These are phyloP conservation scores for Erythrolamprus reginae DNA, from an alignment of 2,113 vertebrate genomes.

Conservation along the genomic window DNA sequence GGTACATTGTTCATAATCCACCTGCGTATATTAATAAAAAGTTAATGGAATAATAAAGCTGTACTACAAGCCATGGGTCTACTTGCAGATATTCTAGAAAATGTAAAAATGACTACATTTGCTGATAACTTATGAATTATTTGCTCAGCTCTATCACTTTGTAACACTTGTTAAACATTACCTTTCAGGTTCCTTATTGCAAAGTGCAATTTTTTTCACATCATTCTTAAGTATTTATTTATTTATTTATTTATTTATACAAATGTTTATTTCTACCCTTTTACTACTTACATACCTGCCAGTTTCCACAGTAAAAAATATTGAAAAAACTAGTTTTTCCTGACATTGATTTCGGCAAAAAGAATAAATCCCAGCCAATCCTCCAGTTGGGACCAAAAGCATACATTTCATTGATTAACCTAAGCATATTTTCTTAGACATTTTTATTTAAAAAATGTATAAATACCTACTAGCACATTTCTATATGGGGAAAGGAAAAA, in stretches of 20 bases:
- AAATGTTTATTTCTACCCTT: not conserved
- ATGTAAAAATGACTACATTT: constrained; percentile 33
- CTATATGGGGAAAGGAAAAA: constrained; percentile 30
- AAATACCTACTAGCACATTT: constrained; percentile 34
- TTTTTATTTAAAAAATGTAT: not conserved
- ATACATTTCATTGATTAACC: constrained; percentile 24
- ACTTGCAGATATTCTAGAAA: constrained; percentile 10
- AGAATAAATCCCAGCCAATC: constrained; percentile 1
- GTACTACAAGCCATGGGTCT: constrained; percentile 19
- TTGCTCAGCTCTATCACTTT: constrained; percentile 45
- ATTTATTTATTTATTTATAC: not conserved
- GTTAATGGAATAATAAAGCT: constrained; percentile 44
- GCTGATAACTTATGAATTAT: constrained; percentile 51
- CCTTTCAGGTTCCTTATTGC: constrained; percentile 4
- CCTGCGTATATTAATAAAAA: constrained; percentile 28
- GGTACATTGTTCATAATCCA: not conserved
- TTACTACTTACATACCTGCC: not conserved
- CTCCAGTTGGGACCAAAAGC: not conserved
- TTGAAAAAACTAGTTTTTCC: not conserved
- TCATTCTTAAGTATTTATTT: not conserved
- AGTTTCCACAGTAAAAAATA: constrained; percentile 20
- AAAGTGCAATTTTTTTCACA: constrained; percentile 7
- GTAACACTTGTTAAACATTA: constrained; percentile 17
- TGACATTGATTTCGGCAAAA: rapidly evolving
- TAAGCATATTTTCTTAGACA: constrained; percentile 18